Evolutionary conservation across 2,888 invertebrate species (phyloP).

Genomic region (Folsomia manolachei): DNA sequence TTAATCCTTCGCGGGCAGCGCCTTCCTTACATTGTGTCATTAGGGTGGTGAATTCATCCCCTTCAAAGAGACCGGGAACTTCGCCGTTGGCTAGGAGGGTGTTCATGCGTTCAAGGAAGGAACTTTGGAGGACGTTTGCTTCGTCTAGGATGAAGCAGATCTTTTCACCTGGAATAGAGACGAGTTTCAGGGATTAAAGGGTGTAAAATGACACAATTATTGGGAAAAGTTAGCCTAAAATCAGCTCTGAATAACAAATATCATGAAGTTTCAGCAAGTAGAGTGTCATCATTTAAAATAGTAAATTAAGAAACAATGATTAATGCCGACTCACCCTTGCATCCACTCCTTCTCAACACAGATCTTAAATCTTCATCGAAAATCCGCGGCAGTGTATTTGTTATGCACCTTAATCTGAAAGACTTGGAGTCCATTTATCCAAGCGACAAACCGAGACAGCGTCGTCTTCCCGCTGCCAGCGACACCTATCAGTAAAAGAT

Average conservation of each 20-base stretch:
- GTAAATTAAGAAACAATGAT: too few species aligned
- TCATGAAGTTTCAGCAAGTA: too few species aligned
- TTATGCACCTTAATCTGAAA: conserved; percentile 99
- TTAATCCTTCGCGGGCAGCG: conserved; percentile 93
- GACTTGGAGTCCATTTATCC: conserved; percentile 99
- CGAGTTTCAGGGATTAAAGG: too few species aligned
- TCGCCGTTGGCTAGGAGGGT: conserved; percentile 98
- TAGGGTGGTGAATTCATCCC: conserved; percentile 96
- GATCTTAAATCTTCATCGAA: conserved; percentile 96
- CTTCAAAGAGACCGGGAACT: conserved; percentile 87
- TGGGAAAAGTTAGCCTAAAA: too few species aligned
- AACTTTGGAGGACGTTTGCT: conserved; percentile 96
- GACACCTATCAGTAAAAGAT: conserved; percentile 93
- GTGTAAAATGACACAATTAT: too few species aligned
- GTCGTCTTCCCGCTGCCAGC: conserved; percentile 99
- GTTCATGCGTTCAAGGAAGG: conserved; percentile 98
- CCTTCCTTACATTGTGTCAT: conserved; percentile 99
- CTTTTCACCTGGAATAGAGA: conserved; percentile 71
- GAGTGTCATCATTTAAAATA: too few species aligned
- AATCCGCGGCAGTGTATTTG: conserved; percentile 97
- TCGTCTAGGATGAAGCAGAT: conserved; percentile 99
- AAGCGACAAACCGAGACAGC: conserved; percentile 96
- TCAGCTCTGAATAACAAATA: too few species aligned
- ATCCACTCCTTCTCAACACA: conserved; percentile 79
- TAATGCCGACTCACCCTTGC: too few species aligned